Evolutionary conservation across 2,113 vertebrate genomes (phyloP).

Genomic region (Calypte anna): DNA sequence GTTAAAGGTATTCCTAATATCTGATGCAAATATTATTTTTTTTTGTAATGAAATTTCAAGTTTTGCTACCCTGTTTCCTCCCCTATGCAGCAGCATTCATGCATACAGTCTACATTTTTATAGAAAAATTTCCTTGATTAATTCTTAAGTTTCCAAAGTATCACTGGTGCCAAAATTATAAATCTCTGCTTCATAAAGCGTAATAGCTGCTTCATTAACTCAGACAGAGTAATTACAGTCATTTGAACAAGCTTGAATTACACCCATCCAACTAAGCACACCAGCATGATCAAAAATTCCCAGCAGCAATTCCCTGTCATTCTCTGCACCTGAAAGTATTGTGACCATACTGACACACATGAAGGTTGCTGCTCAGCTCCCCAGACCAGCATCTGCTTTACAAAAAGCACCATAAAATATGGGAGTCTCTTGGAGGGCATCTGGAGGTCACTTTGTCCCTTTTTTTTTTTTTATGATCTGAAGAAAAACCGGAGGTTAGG

Average conservation of each 20-base stretch:
- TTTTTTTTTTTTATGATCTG: background rate
- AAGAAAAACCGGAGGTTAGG: background rate
- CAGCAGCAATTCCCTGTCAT: background rate
- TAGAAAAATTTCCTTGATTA: background rate
- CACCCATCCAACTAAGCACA: slow-evolving; percentile 3
- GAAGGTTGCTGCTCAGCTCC: background rate
- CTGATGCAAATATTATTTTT: background rate
- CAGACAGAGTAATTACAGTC: slow-evolving; percentile 24
- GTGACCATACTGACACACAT: background rate
- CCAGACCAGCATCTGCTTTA: background rate
- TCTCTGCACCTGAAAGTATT: background rate
- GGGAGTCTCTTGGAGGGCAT: background rate
- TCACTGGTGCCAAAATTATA: background rate
- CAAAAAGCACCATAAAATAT: background rate
- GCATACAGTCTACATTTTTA: background rate
- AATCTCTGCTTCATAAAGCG: slow-evolving; percentile 23
- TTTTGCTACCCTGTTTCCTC: background rate
- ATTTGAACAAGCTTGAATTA: slow-evolving; percentile 24
- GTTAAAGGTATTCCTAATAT: background rate
- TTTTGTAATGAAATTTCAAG: background rate
- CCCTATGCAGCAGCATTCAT: background rate
- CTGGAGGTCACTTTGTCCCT: background rate
- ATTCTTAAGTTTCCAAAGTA: background rate
- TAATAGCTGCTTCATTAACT: slow-evolving; percentile 48
- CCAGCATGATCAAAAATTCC: background rate